These are phyloP conservation scores for Chrysoperla carnea DNA, from an alignment of 1,140 invertebrate genomes.

Conservation along the genomic window DNA sequence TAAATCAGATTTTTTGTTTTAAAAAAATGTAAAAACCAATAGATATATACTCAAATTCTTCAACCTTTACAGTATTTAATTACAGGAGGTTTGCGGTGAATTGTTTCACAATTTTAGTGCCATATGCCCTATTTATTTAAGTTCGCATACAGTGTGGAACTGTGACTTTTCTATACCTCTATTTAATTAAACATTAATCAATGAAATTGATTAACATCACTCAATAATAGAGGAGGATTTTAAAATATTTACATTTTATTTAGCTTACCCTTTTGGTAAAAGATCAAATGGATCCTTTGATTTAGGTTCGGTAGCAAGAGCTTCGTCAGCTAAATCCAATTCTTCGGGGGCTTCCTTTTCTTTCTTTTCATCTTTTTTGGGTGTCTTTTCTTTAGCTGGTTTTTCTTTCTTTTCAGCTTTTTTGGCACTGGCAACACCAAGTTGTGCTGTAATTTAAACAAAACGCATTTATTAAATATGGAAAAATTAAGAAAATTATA, in stretches of 20 bases:
- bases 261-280: constrained; percentile 63
- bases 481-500: constrained; percentile 2
- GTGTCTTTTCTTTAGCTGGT: constrained; percentile 33
- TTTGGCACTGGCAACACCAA: constrained; percentile 21
- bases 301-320: constrained; percentile 59
- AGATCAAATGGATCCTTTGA: constrained; percentile 82
- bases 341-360: constrained; percentile 37
- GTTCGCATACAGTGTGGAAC: too few species aligned
- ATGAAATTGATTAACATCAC: not conserved
- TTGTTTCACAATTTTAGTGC: too few species aligned
- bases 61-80: too few species aligned
- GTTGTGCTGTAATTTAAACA: constrained; percentile 1
- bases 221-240: not conserved
- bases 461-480: constrained; percentile 18
- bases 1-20: too few species aligned
- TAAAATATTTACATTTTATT: constrained; percentile 1
- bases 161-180: too few species aligned
- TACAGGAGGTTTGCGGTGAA: too few species aligned
- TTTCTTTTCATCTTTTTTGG: constrained; percentile 21
- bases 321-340: constrained; percentile 46
- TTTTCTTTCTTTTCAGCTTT: constrained; percentile 40
- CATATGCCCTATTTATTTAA: too few species aligned
- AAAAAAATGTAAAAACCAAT: too few species aligned
- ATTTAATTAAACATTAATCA: not conserved
- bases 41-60: too few species aligned